Percentiles rank a stretch among this genome's conserved stretches.
These are phyloP conservation scores for Drosophila setosimentum DNA, from an alignment of 2,888 invertebrate species.

Conservation along the genomic window DNA sequence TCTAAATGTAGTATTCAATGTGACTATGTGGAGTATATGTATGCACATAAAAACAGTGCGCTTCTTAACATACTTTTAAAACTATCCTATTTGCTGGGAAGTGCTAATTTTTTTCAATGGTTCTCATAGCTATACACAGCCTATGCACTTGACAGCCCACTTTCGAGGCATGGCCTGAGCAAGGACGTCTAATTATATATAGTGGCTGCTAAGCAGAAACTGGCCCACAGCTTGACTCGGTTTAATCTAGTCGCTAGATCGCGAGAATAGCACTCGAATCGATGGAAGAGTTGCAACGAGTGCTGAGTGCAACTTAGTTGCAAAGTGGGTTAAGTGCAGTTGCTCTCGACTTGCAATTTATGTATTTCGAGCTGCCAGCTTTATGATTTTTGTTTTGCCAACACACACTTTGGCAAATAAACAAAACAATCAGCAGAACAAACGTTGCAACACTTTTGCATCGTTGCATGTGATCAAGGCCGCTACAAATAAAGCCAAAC, in stretches of 20 bases:
- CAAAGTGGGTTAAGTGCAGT: conserved; percentile 69
- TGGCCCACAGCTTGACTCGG: conserved; percentile 30
- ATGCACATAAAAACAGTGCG: background rate
- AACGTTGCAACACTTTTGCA: conserved; percentile 72
- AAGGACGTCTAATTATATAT: conserved; percentile 54
- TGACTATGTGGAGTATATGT: background rate
- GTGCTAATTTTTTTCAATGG: background rate
- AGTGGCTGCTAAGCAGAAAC: conserved; percentile 1
- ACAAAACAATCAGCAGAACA: conserved; percentile 73
- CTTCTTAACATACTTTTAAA: background rate
- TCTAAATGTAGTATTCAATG: background rate
- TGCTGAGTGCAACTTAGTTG: conserved; percentile 23
- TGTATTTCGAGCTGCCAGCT: conserved; percentile 62
- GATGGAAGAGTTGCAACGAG: conserved; percentile 50
- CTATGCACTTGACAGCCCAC: conserved; percentile 23
- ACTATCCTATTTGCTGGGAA: background rate
- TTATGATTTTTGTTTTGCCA: conserved; percentile 61
- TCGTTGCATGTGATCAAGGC: conserved; percentile 64
- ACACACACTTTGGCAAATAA: conserved; percentile 60
- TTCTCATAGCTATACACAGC: background rate
- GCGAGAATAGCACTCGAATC: conserved; percentile 56
- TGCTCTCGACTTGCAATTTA: conserved; percentile 59
- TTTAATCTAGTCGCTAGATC: conserved; percentile 43
- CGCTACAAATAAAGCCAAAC: conserved; percentile 21
- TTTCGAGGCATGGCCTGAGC: conserved; percentile 31